phyloP scores from a whole-genome alignment of 2,113 vertebrate species.

The Nerophis lumbriciformis region DNA sequence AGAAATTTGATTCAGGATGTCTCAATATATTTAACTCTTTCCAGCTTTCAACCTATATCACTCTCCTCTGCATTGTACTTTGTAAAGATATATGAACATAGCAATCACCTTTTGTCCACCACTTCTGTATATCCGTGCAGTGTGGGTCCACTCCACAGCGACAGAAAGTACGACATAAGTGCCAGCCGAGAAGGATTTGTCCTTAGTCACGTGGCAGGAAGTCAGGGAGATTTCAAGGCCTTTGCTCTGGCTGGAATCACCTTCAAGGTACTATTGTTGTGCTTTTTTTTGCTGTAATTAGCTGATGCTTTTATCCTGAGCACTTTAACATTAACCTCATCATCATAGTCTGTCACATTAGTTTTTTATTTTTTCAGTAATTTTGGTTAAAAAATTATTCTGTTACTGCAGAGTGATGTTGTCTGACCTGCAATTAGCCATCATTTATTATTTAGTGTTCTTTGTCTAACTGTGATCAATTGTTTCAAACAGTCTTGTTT shows the following conservation, averaged over 20 bases:
- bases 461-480: slow-evolving; percentile 21
- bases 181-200: slow-evolving; percentile 94
- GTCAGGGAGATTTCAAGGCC: slow-evolving; percentile 89
- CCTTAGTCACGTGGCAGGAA: slow-evolving; percentile 84
- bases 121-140: slow-evolving; percentile 54
- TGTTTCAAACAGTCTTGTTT: slow-evolving; percentile 13
- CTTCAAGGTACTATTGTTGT: slow-evolving; percentile 80
- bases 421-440: slow-evolving; percentile 26
- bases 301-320: background rate
- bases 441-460: slow-evolving; percentile 22
- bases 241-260: slow-evolving; percentile 93
- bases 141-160: slow-evolving; percentile 92
- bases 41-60: background rate
- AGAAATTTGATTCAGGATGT: too few relatives aligned
- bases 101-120: background rate
- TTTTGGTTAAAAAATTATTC: slow-evolving; percentile 1
- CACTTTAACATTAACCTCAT: too few relatives aligned
- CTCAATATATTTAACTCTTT: too few relatives aligned
- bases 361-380: background rate
- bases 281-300: background rate
- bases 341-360: too few relatives aligned
- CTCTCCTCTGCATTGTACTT: background rate
- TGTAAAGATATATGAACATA: background rate
- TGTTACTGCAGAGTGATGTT: slow-evolving; percentile 22
- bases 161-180: slow-evolving; percentile 83